Evolutionary conservation across 2,888 invertebrate species (phyloP).

Genomic region (Myopa testacea): DNA sequence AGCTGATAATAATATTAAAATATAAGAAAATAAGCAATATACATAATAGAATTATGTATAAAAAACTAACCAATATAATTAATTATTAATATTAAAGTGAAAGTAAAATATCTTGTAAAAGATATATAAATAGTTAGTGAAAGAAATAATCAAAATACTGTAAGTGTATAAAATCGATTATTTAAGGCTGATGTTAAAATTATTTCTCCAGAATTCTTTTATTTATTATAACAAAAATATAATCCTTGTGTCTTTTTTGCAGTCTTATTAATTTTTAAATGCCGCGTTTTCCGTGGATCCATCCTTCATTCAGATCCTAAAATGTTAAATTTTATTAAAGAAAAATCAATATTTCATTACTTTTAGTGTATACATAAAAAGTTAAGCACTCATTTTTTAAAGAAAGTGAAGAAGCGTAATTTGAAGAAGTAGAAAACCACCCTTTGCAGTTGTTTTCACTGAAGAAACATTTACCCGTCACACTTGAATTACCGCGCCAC

Average conservation of each 20-base stretch:
- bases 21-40: background rate
- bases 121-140: background rate
- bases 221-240: background rate
- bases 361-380: constrained; percentile 7
- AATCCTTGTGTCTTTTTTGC: constrained; percentile 7
- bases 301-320: background rate
- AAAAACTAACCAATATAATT: background rate
- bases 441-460: background rate
- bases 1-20: background rate
- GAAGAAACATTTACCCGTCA: background rate
- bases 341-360: constrained; percentile 3
- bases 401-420: background rate
- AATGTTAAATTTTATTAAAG: background rate
- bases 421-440: background rate
- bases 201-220: too few species aligned
- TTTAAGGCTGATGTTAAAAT: background rate
- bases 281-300: background rate
- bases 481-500: background rate
- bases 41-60: background rate
- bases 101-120: background rate
- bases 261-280: background rate
- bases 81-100: background rate
- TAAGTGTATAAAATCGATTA: constrained; percentile 17
- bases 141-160: background rate
- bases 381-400: background rate